Percentiles rank a stretch among this genome's conserved stretches.
phyloP scores from a whole-genome alignment of 2,797 vertebrate species.

The Enteromius unitaeniatus region DNA sequence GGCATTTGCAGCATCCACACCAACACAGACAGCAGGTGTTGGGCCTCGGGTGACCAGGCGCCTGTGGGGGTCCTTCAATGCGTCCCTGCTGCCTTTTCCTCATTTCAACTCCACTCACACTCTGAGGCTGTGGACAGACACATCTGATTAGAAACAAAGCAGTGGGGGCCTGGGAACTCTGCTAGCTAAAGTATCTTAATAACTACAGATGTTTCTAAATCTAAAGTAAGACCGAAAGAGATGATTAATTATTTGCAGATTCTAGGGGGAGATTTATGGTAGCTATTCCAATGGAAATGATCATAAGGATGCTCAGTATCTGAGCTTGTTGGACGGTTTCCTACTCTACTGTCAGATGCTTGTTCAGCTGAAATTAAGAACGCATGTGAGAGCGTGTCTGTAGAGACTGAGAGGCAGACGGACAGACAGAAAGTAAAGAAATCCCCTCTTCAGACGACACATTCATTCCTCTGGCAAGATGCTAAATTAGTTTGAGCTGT shows the following conservation, averaged over 20 bases:
- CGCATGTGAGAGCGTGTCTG: not conserved
- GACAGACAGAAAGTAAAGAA: constrained; percentile 54
- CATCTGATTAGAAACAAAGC: constrained; percentile 34
- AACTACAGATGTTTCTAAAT: constrained; percentile 23
- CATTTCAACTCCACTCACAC: constrained; percentile 92
- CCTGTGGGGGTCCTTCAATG: constrained; percentile 92
- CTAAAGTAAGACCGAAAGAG: constrained; percentile 1
- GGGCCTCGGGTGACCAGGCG: constrained; percentile 92
- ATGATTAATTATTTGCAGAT: constrained; percentile 1
- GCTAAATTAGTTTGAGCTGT: constrained; percentile 34
- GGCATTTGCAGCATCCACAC: constrained; percentile 99
- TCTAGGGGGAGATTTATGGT: not conserved
- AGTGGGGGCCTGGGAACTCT: constrained; percentile 1
- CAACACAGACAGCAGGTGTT: constrained; percentile 99
- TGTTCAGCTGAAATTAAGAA: constrained; percentile 3
- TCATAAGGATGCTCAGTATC: not conserved
- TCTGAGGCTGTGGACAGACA: constrained; percentile 71
- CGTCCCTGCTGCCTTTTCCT: constrained; percentile 97
- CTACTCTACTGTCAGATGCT: not conserved
- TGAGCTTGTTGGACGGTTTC: not conserved
- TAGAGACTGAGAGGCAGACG: not conserved
- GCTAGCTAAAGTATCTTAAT: not conserved
- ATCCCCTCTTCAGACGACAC: constrained; percentile 56
- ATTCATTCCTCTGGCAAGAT: constrained; percentile 36
- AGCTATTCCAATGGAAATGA: not conserved